Percentiles rank a stretch among this genome's conserved stretches.
These are phyloP conservation scores for Brachylomia viminalis DNA, from an alignment of 2,888 invertebrate genomes.

Conservation along the genomic window DNA sequence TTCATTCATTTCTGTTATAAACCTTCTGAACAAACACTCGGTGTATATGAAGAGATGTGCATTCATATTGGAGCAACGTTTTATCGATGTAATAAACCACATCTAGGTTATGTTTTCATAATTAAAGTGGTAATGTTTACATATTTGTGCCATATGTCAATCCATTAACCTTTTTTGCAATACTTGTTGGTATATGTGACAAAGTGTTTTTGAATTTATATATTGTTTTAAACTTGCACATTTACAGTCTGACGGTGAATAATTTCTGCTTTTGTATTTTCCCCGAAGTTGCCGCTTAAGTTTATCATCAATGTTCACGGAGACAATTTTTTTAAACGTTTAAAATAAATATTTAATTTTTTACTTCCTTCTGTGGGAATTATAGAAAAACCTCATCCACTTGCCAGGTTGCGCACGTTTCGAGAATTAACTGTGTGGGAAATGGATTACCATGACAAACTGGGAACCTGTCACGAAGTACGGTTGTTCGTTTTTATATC, in stretches of 20 bases:
- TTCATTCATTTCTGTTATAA: slow-evolving; percentile 16
- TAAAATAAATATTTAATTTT: slow-evolving; percentile 36
- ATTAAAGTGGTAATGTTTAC: slow-evolving; percentile 47
- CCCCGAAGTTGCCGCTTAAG: not conserved
- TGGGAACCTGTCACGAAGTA: slow-evolving; percentile 54
- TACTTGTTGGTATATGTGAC: slow-evolving; percentile 13
- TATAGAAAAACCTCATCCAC: slow-evolving; percentile 29
- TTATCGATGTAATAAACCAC: slow-evolving; percentile 50
- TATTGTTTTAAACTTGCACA: not conserved
- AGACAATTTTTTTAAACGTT: slow-evolving; percentile 24
- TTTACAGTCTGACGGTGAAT: not conserved
- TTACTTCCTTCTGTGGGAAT: slow-evolving; percentile 42
- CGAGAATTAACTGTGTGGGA: slow-evolving; percentile 58
- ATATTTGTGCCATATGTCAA: slow-evolving; percentile 41
- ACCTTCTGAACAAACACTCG: slow-evolving; percentile 41
- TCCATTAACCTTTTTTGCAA: slow-evolving; percentile 33
- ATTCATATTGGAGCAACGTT: slow-evolving; percentile 35
- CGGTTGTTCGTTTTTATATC: slow-evolving; percentile 50
- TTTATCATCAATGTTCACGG: slow-evolving; percentile 35
- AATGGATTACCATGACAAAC: slow-evolving; percentile 64
- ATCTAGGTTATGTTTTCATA: slow-evolving; percentile 60
- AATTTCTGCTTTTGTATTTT: not conserved
- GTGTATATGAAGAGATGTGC: slow-evolving; percentile 26
- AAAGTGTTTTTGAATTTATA: slow-evolving; percentile 6
- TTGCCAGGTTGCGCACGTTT: slow-evolving; percentile 53